Percentiles rank a stretch among this genome's conserved stretches.
phyloP scores from a whole-genome alignment of 2,888 invertebrate genomes.

The Tubulanus polymorphus region DNA sequence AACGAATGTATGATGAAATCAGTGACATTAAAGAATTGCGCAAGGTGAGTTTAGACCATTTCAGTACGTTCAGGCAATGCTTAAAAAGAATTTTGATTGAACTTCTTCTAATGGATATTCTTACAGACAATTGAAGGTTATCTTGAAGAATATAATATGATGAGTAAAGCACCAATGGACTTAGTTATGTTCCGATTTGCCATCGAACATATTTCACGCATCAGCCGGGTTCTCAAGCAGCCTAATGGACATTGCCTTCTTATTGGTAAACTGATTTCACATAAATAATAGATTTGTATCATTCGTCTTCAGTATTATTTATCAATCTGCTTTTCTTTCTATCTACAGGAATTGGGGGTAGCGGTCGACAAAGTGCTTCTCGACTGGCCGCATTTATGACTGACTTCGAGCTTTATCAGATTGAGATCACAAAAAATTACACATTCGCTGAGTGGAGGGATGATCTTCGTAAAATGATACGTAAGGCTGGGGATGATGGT shows the following conservation, averaged over 20 bases:
- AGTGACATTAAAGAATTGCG: slow-evolving; percentile 38
- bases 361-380: slow-evolving; percentile 50
- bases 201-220: slow-evolving; percentile 51
- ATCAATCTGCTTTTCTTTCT: neutral
- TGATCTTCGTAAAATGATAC: slow-evolving; percentile 46
- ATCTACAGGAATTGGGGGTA: slow-evolving; percentile 48
- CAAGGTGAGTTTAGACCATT: slow-evolving; percentile 29
- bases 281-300: neutral
- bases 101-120: neutral
- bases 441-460: slow-evolving; percentile 47
- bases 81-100: neutral
- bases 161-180: slow-evolving; percentile 52
- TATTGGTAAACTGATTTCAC: slow-evolving; percentile 36
- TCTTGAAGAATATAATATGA: slow-evolving; percentile 50
- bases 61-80: no score
- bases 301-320: neutral
- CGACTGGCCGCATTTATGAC: slow-evolving; percentile 49
- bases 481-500: slow-evolving; percentile 45
- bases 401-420: slow-evolving; percentile 51
- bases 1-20: slow-evolving; percentile 46
- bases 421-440: slow-evolving; percentile 52
- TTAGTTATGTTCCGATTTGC: slow-evolving; percentile 53
- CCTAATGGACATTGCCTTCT: slow-evolving; percentile 51
- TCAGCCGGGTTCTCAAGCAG: slow-evolving; percentile 50
- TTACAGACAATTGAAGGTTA: slow-evolving; percentile 43